Evolutionary conservation across 1,140 invertebrate genomes (phyloP).

Genomic region (Gonioctena quinquepunctata): DNA sequence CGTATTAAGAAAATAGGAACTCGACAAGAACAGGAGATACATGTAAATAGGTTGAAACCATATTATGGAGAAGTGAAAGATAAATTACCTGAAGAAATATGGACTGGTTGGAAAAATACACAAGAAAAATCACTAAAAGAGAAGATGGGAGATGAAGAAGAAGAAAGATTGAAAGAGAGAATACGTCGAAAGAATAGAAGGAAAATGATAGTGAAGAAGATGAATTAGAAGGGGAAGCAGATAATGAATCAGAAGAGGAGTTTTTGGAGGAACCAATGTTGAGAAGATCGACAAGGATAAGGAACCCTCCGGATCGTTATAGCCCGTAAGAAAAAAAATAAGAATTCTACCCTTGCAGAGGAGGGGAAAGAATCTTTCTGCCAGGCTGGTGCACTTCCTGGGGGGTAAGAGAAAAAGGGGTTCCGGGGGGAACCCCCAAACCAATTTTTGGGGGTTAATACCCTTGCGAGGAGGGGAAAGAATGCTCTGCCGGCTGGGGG

Average conservation of each 20-base stretch:
- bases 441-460: no score
- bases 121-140: no score
- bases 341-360: background rate
- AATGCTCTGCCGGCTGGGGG: no score
- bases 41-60: conserved; percentile 3
- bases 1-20: background rate
- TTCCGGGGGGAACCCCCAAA: no score
- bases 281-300: background rate
- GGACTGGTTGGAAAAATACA: no score
- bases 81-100: background rate
- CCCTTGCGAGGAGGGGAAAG: no score
- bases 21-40: background rate
- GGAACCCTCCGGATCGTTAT: background rate
- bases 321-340: background rate
- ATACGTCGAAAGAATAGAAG: background rate
- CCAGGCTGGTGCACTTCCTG: background rate
- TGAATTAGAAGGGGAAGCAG: background rate
- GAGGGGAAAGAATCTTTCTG: background rate
- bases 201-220: background rate
- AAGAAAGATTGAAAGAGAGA: background rate
- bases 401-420: background rate
- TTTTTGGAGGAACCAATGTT: background rate
- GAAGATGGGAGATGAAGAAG: no score
- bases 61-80: background rate
- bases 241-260: background rate